Evolutionary conservation across 2,797 vertebrate species (phyloP), one percentile per base, ranked within the genome.

Genomic region (Anniella stebbinsi): DNA sequence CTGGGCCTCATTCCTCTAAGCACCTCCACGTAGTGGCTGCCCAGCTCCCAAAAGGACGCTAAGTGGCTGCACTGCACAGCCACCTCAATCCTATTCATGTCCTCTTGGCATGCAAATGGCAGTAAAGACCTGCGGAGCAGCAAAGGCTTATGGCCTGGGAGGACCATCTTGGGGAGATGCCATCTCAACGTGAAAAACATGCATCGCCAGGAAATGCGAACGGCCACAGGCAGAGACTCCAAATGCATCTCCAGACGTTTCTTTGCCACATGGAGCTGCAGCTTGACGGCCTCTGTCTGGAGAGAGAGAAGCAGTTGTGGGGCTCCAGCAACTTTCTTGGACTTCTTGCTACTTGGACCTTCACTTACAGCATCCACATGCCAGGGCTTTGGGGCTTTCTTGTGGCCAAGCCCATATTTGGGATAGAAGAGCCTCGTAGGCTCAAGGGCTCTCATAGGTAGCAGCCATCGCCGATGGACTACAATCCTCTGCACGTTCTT

Each of bases 381-480:
- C 51, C 41, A 48, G 38, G 41, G 23, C 30, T 51, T 3, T 12
- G 54, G 75, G 60, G 15, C 28, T 4, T 5, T 78, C 15, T 1
- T 66, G 1, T 12, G 7, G 23, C 25, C 81, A 30, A 45, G 13
- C 63, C 15, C 13, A 25, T 3, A 18, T n/a, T 0, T 54, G 66
- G 60, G n/a, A 11, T 13, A 57, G 12, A 57, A 15, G 9, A 57
- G 54, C 54, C 54, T 57, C 54, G 15, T 15, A 13, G 54, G 54
- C 54, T 57, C 54, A 15, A 57, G 54, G 54, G 54, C 54, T 57
- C 91, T 92, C 30, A 87, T 93, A 4, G 96, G 95, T 57, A 96
- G 93, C 8, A 86, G 91, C 96, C 95, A 95, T 3, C 38, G 95
- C 91, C 95, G 95, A 66, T 94, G 92, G 87, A 95, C 89, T 28